Evolutionary conservation across 2,113 vertebrate genomes (phyloP).

Genomic region (Embiotoca jacksoni): DNA sequence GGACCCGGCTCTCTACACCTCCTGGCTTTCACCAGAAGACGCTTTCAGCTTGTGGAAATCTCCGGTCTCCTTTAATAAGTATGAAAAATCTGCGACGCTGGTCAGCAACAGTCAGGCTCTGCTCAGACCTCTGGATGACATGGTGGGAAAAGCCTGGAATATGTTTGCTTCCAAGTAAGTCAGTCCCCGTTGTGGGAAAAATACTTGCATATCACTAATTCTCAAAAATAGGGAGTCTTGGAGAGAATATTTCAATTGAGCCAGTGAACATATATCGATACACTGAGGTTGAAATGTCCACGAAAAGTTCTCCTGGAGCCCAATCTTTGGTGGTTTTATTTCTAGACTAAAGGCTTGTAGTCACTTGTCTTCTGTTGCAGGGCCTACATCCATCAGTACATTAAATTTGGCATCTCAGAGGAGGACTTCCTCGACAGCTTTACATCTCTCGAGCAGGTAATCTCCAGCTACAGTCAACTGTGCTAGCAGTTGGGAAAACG

Average conservation of each 20-base stretch:
- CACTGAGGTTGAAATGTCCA: no score
- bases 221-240: no score
- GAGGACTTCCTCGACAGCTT: conserved; percentile 96
- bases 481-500: conserved; percentile 41
- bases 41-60: conserved; percentile 89
- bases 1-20: conserved; percentile 89
- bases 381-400: conserved; percentile 95
- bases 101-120: conserved; percentile 96
- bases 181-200: not conserved
- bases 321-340: no score
- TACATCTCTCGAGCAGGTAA: conserved; percentile 92
- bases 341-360: no score
- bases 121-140: conserved; percentile 88
- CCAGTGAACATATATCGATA: no score
- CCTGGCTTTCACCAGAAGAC: conserved; percentile 87
- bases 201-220: not conserved
- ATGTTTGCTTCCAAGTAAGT: conserved; percentile 98
- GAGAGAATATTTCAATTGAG: not conserved
- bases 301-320: no score
- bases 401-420: conserved; percentile 92
- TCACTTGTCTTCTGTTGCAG: conserved; percentile 71
- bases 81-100: conserved; percentile 92
- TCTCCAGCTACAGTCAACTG: conserved; percentile 91
- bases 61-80: conserved; percentile 90
- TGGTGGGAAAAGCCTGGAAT: conserved; percentile 97